Evolutionary conservation across 2,888 invertebrate species (phyloP).

Genomic region (Mongoloraphidia duomilia): DNA sequence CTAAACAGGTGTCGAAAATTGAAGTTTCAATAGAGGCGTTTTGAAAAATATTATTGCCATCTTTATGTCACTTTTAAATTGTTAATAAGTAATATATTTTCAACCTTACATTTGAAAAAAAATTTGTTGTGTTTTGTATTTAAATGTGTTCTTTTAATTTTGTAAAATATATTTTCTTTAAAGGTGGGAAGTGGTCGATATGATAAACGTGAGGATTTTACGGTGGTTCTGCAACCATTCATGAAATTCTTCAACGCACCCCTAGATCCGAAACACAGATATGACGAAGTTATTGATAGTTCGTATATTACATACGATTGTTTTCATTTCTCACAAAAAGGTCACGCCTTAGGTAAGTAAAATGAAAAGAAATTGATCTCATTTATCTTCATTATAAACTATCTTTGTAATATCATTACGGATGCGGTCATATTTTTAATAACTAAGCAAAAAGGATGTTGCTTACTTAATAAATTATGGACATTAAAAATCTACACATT

Average conservation of each 20-base stretch:
- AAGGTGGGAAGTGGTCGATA: slow-evolving; percentile 49
- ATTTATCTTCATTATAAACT: no score
- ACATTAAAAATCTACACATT: no score
- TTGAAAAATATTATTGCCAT: background rate
- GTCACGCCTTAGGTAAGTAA: slow-evolving; percentile 52
- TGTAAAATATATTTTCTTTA: slow-evolving; percentile 9
- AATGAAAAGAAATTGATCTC: background rate
- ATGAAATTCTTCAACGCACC: slow-evolving; percentile 54
- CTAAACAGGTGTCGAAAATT: no score
- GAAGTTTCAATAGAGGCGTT: no score
- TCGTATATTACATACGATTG: slow-evolving; percentile 61
- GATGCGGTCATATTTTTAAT: no score
- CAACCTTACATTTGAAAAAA: no score
- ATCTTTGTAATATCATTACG: no score
- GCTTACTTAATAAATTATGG: no score
- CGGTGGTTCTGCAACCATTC: slow-evolving; percentile 59
- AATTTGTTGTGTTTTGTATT: background rate
- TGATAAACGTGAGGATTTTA: slow-evolving; percentile 49
- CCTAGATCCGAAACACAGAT: slow-evolving; percentile 26
- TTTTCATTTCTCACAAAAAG: slow-evolving; percentile 68
- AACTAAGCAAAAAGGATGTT: no score
- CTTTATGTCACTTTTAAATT: no score
- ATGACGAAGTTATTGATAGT: slow-evolving; percentile 45
- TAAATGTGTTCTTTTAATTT: background rate
- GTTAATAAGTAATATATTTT: no score